Conservation (phyloP, 2,888 invertebrate genomes). For the Arrhopalites spinosus region DNA sequence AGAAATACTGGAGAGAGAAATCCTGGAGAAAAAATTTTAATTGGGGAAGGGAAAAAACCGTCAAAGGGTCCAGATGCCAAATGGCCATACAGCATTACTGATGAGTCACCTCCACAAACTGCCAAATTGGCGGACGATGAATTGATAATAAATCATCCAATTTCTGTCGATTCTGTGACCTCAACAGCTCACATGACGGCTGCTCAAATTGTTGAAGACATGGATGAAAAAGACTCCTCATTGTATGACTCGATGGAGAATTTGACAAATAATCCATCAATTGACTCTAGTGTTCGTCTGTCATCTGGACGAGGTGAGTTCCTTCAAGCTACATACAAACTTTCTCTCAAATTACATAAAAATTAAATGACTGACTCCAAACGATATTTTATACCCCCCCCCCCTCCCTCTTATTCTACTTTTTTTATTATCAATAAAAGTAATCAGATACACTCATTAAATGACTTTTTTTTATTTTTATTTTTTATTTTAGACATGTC, state of each 20-base stretch:
- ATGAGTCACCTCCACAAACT: slow-evolving; percentile 46
- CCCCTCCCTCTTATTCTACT: too few species aligned
- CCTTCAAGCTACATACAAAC: too few species aligned
- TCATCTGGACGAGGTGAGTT: too few species aligned
- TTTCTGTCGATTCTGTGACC: neutral
- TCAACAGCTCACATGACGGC: slow-evolving; percentile 21
- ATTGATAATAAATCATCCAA: neutral
- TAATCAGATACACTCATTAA: too few species aligned
- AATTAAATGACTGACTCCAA: too few species aligned
- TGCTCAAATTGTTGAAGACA: slow-evolving; percentile 44
- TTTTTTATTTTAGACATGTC: slow-evolving; percentile 32
- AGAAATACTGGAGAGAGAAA: too few species aligned
- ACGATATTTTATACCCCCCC: too few species aligned
- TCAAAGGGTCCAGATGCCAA: slow-evolving; percentile 48
- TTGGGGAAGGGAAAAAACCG: slow-evolving; percentile 49
- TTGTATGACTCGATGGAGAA: slow-evolving; percentile 55
- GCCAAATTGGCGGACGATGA: slow-evolving; percentile 12
- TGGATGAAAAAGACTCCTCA: slow-evolving; percentile 54
- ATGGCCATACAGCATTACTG: slow-evolving; percentile 49
- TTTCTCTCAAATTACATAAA: too few species aligned
- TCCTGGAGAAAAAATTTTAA: slow-evolving; percentile 45
- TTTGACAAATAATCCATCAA: slow-evolving; percentile 49
- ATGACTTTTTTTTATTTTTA: too few species aligned
- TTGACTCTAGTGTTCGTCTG: slow-evolving; percentile 56
- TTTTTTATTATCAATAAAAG: too few species aligned